A percentile compares a stretch with the other conserved stretches of the same genome.
These are phyloP conservation scores for Scytalopus superciliaris DNA, from an alignment of 2,113 vertebrate species.

Conservation along the genomic window DNA sequence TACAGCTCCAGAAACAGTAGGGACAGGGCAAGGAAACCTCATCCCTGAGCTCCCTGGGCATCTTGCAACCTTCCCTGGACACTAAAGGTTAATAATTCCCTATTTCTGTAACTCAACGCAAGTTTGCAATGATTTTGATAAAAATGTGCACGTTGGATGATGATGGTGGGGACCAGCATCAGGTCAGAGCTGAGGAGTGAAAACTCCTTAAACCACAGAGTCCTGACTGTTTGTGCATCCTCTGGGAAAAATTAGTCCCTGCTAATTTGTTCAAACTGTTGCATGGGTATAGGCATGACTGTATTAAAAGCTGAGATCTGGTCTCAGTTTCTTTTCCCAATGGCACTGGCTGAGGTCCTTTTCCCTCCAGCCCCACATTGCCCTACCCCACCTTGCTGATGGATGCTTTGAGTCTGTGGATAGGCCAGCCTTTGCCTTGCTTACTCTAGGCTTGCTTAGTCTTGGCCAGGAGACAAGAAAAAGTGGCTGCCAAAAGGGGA, in stretches of 20 bases:
- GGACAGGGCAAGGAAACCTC: not conserved
- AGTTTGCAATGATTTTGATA: not conserved
- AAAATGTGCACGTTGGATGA: fast-evolving
- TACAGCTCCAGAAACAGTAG: not conserved
- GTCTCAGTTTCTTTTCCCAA: not conserved
- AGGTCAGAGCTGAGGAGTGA: not conserved
- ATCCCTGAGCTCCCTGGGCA: not conserved
- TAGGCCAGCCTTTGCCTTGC: not conserved
- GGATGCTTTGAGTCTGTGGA: not conserved
- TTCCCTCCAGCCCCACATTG: not conserved
- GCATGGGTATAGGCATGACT: fast-evolving
- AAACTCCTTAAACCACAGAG: not conserved
- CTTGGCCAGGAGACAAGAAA: not conserved
- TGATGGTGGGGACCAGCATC: not conserved
- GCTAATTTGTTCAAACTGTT: not conserved
- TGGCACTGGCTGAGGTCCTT: not conserved
- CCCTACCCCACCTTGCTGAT: not conserved
- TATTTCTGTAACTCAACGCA: not conserved
- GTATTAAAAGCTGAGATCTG: not conserved
- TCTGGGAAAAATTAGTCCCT: not conserved
- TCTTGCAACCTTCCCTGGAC: not conserved
- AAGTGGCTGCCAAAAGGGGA: not conserved
- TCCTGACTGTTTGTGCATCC: not conserved
- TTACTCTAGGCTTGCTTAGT: fast-evolving
- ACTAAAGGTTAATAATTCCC: not conserved